A percentile compares a stretch with the other conserved stretches of the same genome.
These are phyloP conservation scores for Malaclemys terrapin DNA, from an alignment of 2,113 vertebrate species.

Conservation along the genomic window DNA sequence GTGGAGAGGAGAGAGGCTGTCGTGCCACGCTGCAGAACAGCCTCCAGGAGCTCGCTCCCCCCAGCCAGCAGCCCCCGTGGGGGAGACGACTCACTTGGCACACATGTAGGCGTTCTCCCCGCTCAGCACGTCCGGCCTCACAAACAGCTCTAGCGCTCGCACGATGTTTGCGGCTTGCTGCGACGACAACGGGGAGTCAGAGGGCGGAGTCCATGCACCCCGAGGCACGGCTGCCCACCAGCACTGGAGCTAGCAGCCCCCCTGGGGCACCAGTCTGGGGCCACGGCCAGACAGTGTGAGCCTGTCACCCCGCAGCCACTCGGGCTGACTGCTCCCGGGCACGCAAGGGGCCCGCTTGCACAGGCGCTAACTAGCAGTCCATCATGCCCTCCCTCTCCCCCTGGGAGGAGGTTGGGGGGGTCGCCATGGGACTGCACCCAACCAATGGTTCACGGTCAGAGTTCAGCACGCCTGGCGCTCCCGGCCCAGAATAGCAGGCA, in stretches of 20 bases:
- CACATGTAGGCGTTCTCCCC: constrained; percentile 98
- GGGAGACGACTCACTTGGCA: constrained; percentile 84
- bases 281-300: neutral
- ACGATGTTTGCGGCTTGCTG: constrained; percentile 92
- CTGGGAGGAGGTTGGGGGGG: neutral
- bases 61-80: accelerated
- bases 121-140: constrained; percentile 90
- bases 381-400: no score
- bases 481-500: neutral
- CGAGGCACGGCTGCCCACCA: accelerated
- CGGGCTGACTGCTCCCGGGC: no score
- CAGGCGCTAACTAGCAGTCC: no score
- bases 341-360: no score
- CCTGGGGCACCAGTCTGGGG: neutral
- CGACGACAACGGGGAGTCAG: constrained; percentile 18
- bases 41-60: neutral
- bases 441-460: neutral
- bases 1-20: no score
- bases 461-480: neutral
- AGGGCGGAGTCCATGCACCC: accelerated
- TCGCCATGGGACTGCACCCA: neutral
- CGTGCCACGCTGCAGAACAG: neutral
- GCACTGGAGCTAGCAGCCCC: accelerated
- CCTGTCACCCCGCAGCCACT: neutral
- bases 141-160: constrained; percentile 92